Base-by-base conservation (phyloP, 2,113 vertebrate genomes). In the Laterallus jamaicensis region DNA sequence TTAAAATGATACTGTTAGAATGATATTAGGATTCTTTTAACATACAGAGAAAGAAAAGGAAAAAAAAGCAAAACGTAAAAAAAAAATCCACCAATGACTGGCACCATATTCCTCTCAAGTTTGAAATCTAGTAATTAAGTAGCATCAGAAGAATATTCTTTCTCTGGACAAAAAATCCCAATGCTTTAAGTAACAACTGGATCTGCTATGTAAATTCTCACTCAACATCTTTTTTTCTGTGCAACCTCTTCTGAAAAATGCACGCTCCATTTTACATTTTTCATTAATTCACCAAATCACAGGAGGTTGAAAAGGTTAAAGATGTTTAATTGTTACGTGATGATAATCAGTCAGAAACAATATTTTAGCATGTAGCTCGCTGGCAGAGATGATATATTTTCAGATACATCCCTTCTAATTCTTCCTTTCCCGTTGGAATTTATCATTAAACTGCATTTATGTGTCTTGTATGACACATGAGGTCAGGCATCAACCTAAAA, bases 271-370 rank as follows among this genome's bases (percentile, higher is more conserved):
- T 92, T 79, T 92, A 87, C 68, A 64, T 78, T 93, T 95, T 92
- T 94, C 94, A 96, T 97, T 96, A 97, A 97, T 52, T 42, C 35
- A 77, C 58, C 81, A 93, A 84, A 94, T 90, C 95, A 97, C 68
- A 78, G 42, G 81, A 95, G 83, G 92, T 84, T 96, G 91, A 88
- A 94, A 97, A 96, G 95, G 93, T 97, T 97, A 95, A 97, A 97
- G 94, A 93, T 88, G 88, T 86, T 96, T 97, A 97, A 98, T 96
- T 97, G 94, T 92, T 93, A 58, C 60, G 93, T 88, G 74, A 90
- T 92, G 68, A 95, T 94, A 96, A 97, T 94, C 88, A 92, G 92
- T 52, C 76, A 88, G 88, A 95, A 93, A 91, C 35, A 12, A 88
- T 35, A 92, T 88, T 92, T 64, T 67, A 77, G 50, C 47, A 73